A percentile compares a stretch with the other conserved stretches of the same genome.
Conservation (phyloP, 2,888 invertebrate species). For the Danaus chrysippus region DNA sequence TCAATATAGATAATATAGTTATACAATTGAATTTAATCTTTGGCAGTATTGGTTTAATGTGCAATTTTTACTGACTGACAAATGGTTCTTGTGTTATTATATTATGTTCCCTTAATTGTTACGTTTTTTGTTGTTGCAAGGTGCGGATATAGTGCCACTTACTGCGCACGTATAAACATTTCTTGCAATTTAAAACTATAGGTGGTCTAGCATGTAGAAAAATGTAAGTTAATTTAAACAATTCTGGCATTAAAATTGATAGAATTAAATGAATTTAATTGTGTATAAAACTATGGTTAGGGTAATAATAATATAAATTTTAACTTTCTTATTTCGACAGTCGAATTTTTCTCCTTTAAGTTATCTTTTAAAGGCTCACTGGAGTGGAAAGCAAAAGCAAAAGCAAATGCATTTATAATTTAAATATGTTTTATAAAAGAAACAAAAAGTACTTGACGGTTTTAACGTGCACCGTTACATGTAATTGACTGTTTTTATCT, state of each 20-base stretch:
- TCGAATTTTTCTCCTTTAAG: too few species aligned
- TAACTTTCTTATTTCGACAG: too few species aligned
- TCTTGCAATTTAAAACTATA: slow-evolving; percentile 40
- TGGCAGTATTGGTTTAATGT: slow-evolving; percentile 55
- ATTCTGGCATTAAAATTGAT: slow-evolving; percentile 7
- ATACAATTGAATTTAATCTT: slow-evolving; percentile 62
- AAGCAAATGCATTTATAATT: slow-evolving; percentile 31
- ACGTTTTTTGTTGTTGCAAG: slow-evolving; percentile 74
- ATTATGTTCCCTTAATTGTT: slow-evolving; percentile 64
- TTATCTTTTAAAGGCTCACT: slow-evolving; percentile 11
- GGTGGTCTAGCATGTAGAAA: slow-evolving; percentile 35
- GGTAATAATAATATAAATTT: too few species aligned
- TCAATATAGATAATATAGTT: slow-evolving; percentile 49
- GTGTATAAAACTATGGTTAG: too few species aligned
- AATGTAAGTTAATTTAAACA: slow-evolving; percentile 10
- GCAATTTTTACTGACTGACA: slow-evolving; percentile 56
- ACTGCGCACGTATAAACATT: slow-evolving; percentile 37
- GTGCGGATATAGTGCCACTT: slow-evolving; percentile 64
- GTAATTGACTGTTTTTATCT: slow-evolving; percentile 28
- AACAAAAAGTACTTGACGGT: slow-evolving; percentile 20
- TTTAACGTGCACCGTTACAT: slow-evolving; percentile 27
- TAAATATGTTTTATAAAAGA: slow-evolving; percentile 32
- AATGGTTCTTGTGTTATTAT: slow-evolving; percentile 61
- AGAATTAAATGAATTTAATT: neutral
- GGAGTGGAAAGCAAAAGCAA: slow-evolving; percentile 22